A percentile compares a stretch with the other conserved stretches of the same genome.
Evolutionary conservation across 2,888 invertebrate genomes (phyloP).

Genomic region (Candidula unifasciata): DNA sequence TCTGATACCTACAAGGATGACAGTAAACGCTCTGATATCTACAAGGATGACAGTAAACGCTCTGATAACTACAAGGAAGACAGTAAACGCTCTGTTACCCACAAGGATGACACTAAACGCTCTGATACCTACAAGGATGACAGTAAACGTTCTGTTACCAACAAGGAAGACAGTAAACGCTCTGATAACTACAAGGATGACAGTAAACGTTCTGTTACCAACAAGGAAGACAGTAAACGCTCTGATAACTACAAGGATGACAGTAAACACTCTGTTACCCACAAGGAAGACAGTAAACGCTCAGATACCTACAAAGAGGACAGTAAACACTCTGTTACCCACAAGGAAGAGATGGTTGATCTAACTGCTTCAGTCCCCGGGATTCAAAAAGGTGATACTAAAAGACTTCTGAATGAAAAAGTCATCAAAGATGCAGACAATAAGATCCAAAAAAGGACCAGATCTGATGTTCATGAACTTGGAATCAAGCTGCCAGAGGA

Average conservation of each 20-base stretch:
- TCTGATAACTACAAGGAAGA: background rate
- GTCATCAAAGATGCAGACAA: background rate
- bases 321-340: background rate
- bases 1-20: no score
- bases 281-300: background rate
- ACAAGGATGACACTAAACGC: no score
- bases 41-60: background rate
- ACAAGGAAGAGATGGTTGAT: background rate
- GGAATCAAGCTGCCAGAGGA: background rate
- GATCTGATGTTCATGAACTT: background rate
- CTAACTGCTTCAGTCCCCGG: no score
- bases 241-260: conserved; percentile 9
- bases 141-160: background rate
- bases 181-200: background rate
- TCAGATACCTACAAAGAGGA: conserved; percentile 12
- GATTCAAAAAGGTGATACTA: no score
- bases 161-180: background rate
- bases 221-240: background rate
- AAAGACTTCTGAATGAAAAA: background rate
- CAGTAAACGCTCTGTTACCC: no score
- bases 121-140: background rate
- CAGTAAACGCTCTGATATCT: background rate
- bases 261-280: background rate
- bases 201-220: background rate
- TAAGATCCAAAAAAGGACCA: background rate